Evolutionary conservation across 92 coral and sea anemone genomes (phyloP).

Genomic region (Porites evermanni): DNA sequence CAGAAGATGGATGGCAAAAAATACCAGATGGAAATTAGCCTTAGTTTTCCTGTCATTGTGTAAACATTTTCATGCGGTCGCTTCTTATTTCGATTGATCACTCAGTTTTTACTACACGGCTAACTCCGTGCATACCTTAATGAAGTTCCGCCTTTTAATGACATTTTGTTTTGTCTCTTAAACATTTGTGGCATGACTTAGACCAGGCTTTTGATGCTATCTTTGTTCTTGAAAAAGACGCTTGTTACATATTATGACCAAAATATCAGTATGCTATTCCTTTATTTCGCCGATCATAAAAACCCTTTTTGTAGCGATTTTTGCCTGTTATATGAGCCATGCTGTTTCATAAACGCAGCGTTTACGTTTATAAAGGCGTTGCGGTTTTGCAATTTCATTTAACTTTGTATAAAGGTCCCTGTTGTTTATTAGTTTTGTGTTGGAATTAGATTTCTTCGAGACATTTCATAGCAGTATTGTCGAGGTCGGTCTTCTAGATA

Average conservation of each 20-base stretch:
- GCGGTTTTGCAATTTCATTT: conserved; percentile 7
- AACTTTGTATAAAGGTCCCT: neutral
- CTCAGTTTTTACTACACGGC: neutral
- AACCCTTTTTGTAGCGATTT: conserved; percentile 1
- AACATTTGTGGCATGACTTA: neutral
- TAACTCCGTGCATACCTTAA: neutral
- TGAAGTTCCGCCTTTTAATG: conserved; percentile 15
- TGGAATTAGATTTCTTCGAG: neutral
- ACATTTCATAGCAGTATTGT: neutral
- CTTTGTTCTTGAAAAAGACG: neutral
- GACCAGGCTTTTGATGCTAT: neutral
- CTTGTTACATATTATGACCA: neutral
- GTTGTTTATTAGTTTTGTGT: neutral
- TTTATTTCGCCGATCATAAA: neutral
- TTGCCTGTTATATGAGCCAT: neutral
- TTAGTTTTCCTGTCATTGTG: conserved; percentile 28
- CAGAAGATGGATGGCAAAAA: neutral
- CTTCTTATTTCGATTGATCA: conserved; percentile 7
- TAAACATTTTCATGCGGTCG: conserved; percentile 38
- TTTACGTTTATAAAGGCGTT: neutral
- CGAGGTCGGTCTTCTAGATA: neutral
- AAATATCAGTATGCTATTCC: neutral
- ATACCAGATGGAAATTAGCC: conserved; percentile 11
- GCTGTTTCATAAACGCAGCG: neutral
- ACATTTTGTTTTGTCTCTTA: neutral